Conservation (phyloP, 2,113 vertebrate species). For the Athene cunicularia region DNA sequence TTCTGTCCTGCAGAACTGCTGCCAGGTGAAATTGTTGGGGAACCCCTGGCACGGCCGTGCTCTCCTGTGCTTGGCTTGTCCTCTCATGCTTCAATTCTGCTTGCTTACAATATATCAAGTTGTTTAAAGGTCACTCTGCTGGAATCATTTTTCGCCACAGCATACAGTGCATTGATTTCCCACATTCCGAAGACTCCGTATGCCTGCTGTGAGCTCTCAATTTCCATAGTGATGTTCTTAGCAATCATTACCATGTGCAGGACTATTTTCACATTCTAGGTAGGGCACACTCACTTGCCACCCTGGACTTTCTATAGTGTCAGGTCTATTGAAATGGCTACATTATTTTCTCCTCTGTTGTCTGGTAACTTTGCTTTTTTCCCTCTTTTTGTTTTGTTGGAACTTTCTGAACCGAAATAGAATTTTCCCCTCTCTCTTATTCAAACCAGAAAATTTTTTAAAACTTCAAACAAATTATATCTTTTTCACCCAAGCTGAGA, state of each 20-base stretch:
- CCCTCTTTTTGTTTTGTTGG: not conserved
- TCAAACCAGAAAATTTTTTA: not conserved
- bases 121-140: not conserved
- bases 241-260: not conserved
- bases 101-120: not conserved
- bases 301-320: not conserved
- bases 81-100: not conserved
- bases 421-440: not conserved
- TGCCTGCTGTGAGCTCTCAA: not conserved
- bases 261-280: not conserved
- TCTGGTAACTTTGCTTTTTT: not conserved
- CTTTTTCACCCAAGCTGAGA: not conserved
- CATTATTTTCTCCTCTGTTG: not conserved
- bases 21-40: not conserved
- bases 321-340: not conserved
- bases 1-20: not conserved
- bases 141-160: accelerated
- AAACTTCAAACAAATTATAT: not conserved
- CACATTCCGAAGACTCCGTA: not conserved
- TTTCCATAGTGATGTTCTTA: slow-evolving; percentile 4
- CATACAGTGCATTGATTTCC: not conserved
- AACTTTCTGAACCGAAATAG: not conserved
- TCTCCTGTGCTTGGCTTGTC: not conserved
- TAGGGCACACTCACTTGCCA: not conserved
- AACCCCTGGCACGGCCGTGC: accelerated